phyloP scores from a whole-genome alignment of 2,113 vertebrate species.

The Grus americana region DNA sequence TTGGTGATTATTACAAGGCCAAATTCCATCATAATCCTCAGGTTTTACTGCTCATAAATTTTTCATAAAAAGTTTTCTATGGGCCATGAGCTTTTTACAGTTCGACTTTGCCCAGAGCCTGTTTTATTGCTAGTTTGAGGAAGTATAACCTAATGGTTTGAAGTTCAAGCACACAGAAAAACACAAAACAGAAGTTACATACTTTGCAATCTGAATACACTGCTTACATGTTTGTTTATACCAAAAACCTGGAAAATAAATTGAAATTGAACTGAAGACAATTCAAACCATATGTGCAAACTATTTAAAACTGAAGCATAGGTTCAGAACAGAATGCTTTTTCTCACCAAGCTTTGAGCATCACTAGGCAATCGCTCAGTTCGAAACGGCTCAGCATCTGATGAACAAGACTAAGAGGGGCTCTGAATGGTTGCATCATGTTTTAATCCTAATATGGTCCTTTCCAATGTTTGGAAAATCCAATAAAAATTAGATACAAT shows the following conservation, averaged over 20 bases:
- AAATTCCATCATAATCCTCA: neutral
- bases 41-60: neutral
- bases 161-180: neutral
- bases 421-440: neutral
- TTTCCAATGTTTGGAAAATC: neutral
- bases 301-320: neutral
- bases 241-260: neutral
- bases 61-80: neutral
- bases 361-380: neutral
- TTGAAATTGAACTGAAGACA: neutral
- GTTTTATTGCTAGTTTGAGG: neutral
- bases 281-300: neutral
- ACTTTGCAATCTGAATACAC: neutral
- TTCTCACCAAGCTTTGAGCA: neutral
- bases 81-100: neutral
- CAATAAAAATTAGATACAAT: neutral
- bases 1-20: neutral
- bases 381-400: neutral
- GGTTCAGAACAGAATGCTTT: neutral
- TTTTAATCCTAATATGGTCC: neutral
- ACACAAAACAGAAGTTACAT: neutral
- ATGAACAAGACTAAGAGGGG: neutral
- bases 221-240: neutral
- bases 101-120: neutral
- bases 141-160: neutral